Evolutionary conservation across 1,140 invertebrate species (phyloP).

Genomic region (Drosophila lacertosa): DNA sequence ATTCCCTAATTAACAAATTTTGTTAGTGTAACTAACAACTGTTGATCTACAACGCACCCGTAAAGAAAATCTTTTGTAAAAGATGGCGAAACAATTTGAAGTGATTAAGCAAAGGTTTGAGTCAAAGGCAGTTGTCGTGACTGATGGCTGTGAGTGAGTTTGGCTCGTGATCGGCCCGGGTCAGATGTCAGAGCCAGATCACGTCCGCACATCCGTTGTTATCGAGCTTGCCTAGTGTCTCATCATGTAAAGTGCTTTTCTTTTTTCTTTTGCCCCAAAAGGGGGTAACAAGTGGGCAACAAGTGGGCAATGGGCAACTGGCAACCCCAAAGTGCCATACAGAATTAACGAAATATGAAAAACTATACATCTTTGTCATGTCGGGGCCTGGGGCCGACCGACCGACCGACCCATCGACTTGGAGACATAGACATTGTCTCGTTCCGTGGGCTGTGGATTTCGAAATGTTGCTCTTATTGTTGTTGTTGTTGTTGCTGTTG

Average conservation of each 20-base stretch:
- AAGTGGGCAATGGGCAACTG: conserved; percentile 40
- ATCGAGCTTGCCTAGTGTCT: conserved; percentile 13
- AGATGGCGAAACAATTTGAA: conserved; percentile 32
- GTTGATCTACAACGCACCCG: no score
- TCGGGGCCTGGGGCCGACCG: conserved; percentile 21
- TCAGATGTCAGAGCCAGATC: conserved; percentile 72
- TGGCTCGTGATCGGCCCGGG: conserved; percentile 48
- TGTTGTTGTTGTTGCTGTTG: conserved; percentile 25
- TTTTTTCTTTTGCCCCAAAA: no score
- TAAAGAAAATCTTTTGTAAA: conserved; percentile 33
- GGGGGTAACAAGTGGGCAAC: conserved; percentile 38
- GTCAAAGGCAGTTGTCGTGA: conserved; percentile 39
- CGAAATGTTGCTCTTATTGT: conserved; percentile 37
- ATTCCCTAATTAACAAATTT: no score
- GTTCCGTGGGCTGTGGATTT: conserved; percentile 59
- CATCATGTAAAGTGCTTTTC: conserved; percentile 49
- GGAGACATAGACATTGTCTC: conserved; percentile 64
- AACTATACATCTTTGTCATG: conserved; percentile 74
- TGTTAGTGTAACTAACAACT: no score
- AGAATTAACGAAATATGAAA: conserved; percentile 70
- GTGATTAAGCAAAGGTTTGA: conserved; percentile 35
- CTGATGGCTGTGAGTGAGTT: conserved; percentile 4
- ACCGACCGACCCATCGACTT: no score
- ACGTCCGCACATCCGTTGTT: conserved; percentile 58
- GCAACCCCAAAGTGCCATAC: conserved; percentile 66